These are phyloP conservation scores for Grammomys dolichurus DNA, from an alignment of 2,113 vertebrate species.

Conservation along the genomic window DNA sequence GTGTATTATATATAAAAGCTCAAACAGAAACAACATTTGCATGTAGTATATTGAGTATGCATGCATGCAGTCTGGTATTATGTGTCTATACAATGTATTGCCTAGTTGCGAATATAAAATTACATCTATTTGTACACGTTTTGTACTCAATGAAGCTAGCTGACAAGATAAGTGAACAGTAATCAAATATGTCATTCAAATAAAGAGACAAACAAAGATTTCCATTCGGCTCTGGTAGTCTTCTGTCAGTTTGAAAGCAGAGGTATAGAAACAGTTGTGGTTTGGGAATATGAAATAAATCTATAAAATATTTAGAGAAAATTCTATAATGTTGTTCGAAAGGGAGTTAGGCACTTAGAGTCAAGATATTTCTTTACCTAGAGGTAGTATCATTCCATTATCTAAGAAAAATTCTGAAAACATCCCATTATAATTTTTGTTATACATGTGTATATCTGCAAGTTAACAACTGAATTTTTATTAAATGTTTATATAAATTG, in stretches of 20 bases:
- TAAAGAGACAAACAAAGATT: conserved; percentile 48
- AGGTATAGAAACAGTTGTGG: background rate
- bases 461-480: background rate
- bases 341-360: background rate
- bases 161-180: conserved; percentile 41
- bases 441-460: background rate
- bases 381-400: background rate
- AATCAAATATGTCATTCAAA: conserved; percentile 61
- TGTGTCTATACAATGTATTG: background rate
- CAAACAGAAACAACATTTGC: background rate
- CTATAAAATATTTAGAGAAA: background rate
- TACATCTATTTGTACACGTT: background rate
- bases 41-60: background rate
- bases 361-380: background rate
- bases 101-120: conserved; percentile 15
- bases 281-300: background rate
- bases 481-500: background rate
- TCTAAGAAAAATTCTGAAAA: background rate
- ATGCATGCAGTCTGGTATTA: background rate
- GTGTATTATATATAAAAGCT: background rate
- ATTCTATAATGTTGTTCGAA: background rate
- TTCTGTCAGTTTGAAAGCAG: background rate
- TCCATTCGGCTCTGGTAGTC: background rate
- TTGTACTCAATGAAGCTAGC: background rate
- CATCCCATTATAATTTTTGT: background rate